Evolutionary conservation across 1,140 invertebrate species (phyloP).

Genomic region (Rhyacophila brunnea): DNA sequence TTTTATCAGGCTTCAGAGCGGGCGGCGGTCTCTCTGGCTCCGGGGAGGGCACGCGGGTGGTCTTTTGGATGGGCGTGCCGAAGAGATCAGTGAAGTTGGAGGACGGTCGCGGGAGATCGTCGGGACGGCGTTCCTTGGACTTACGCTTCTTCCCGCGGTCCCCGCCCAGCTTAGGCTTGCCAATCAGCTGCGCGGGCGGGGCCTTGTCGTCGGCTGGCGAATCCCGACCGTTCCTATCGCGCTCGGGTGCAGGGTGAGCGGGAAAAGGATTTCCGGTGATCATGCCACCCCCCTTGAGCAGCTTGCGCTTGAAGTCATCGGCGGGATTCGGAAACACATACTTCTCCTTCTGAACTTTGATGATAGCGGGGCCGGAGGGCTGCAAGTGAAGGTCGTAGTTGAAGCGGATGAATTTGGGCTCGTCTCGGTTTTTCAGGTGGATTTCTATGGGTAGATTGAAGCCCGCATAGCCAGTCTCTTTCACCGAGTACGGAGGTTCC

Average conservation of each 20-base stretch:
- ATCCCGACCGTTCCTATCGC: slow-evolving; percentile 53
- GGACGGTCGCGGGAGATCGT: slow-evolving; percentile 61
- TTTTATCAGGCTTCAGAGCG: slow-evolving; percentile 57
- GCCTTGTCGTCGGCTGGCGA: slow-evolving; percentile 51
- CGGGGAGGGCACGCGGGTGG: slow-evolving; percentile 61
- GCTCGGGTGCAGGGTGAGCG: slow-evolving; percentile 44
- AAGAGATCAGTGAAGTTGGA: slow-evolving; percentile 76
- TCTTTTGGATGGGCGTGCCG: slow-evolving; percentile 74
- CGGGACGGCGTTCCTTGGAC: slow-evolving; percentile 60
- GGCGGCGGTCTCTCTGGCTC: slow-evolving; percentile 61
- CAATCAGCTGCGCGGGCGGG: slow-evolving; percentile 53
- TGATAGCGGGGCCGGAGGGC: slow-evolving; percentile 67
- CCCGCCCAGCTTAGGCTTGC: slow-evolving; percentile 67
- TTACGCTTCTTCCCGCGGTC: slow-evolving; percentile 66
- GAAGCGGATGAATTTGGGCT: slow-evolving; percentile 84
- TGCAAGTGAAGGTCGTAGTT: slow-evolving; percentile 85
- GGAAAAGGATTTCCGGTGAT: slow-evolving; percentile 45
- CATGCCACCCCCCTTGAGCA: slow-evolving; percentile 83
- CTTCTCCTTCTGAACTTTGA: slow-evolving; percentile 72
- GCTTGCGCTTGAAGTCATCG: slow-evolving; percentile 84
- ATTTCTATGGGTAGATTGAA: slow-evolving; percentile 89
- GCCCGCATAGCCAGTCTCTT: slow-evolving; percentile 93
- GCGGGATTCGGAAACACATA: slow-evolving; percentile 75
- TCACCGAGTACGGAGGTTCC: slow-evolving; percentile 87
- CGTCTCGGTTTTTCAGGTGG: slow-evolving; percentile 87